phyloP scores from a whole-genome alignment of 1,140 invertebrate genomes.

The Heliconius hermathena region DNA sequence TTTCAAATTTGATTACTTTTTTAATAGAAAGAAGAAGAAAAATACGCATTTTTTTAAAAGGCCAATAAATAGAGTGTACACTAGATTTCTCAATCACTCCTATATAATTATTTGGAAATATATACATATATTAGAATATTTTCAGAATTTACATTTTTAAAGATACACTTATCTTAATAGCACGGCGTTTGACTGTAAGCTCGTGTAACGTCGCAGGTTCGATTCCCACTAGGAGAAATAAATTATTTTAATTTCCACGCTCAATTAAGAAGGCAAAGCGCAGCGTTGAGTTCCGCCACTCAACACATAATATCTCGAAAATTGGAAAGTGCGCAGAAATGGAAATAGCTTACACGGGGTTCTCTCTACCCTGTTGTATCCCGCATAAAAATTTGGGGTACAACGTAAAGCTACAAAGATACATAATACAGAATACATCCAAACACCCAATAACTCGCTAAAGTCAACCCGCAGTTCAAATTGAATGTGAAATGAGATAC shows the following conservation, averaged over 20 bases:
- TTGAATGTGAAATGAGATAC: slow-evolving; percentile 13
- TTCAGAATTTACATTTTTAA: no score
- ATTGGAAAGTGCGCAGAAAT: not conserved
- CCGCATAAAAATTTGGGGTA: no score
- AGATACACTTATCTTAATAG: no score
- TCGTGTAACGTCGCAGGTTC: no score
- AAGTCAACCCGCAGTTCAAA: slow-evolving; percentile 4
- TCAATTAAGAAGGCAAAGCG: not conserved
- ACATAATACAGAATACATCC: not conserved
- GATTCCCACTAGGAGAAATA: not conserved
- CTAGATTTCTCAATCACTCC: no score
- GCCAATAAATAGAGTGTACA: no score
- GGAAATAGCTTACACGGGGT: not conserved
- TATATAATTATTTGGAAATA: no score
- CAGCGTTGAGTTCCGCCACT: not conserved
- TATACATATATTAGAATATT: no score
- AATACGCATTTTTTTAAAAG: no score
- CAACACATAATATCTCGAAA: not conserved
- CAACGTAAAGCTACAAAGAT: not conserved
- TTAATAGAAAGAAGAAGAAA: no score
- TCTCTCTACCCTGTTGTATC: not conserved
- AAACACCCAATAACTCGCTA: slow-evolving; percentile 1
- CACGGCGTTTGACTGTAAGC: not conserved
- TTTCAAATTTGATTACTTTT: no score
- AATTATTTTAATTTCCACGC: not conserved